Evolutionary conservation across 2,797 vertebrate genomes (phyloP).

Genomic region (Catostomus latipinnis): DNA sequence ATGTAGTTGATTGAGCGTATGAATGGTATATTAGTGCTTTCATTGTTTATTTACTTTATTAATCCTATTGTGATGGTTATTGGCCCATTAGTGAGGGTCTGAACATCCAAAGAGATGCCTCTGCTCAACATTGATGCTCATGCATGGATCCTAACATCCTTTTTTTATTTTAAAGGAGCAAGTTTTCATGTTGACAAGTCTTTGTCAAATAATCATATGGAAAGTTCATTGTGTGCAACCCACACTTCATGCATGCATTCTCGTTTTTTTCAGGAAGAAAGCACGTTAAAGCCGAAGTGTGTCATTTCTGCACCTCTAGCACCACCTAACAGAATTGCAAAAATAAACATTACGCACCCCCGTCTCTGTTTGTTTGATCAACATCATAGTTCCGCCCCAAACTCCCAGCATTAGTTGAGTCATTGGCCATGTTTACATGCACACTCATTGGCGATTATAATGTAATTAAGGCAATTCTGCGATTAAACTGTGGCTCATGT

Average conservation of each 20-base stretch:
- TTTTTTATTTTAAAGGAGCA: neutral
- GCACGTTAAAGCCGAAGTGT: neutral
- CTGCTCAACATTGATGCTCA: neutral
- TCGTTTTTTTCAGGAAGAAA: neutral
- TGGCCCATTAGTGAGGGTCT: neutral
- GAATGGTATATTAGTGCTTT: conserved; percentile 3
- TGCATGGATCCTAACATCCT: neutral
- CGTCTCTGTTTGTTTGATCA: too few species aligned
- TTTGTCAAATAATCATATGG: neutral
- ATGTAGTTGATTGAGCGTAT: neutral
- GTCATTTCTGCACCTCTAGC: too few species aligned
- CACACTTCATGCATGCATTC: neutral
- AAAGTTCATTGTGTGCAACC: neutral
- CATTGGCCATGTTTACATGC: too few species aligned
- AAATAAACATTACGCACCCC: too few species aligned
- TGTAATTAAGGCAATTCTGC: too few species aligned
- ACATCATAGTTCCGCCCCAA: too few species aligned
- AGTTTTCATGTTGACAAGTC: neutral
- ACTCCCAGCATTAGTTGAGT: too few species aligned
- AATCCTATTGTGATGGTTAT: neutral
- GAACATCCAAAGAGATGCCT: neutral
- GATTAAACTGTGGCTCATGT: too few species aligned
- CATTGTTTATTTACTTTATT: neutral
- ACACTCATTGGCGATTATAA: too few species aligned
- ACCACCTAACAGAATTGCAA: too few species aligned